Percentiles rank a stretch among this genome's conserved stretches.
phyloP scores from a whole-genome alignment of 2,113 vertebrate genomes.

The Dipodomys merriami region DNA sequence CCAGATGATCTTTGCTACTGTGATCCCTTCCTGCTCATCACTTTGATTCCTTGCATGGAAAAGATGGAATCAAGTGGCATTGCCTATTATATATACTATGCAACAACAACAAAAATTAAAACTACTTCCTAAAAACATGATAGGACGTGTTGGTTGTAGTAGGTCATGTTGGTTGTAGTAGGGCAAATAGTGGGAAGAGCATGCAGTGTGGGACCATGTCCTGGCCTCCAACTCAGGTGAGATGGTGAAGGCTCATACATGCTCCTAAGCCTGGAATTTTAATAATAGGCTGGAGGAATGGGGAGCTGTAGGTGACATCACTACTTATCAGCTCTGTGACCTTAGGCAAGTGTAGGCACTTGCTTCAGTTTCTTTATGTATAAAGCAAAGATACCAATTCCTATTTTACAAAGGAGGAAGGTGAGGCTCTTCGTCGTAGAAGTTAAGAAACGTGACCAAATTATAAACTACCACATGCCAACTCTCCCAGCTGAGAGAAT shows the following conservation, averaged over 20 bases:
- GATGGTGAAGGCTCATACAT: not conserved
- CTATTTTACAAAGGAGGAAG: not conserved
- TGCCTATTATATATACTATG: not conserved
- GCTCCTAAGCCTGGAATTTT: not conserved
- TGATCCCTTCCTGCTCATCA: not conserved
- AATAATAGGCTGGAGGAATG: not conserved
- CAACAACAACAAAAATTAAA: not conserved
- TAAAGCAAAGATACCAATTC: not conserved
- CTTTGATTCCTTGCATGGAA: not conserved
- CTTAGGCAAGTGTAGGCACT: not conserved
- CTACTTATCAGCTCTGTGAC: not conserved
- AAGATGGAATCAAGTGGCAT: not conserved
- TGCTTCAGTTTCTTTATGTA: conserved; percentile 45
- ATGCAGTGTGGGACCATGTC: not conserved
- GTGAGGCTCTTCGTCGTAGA: not conserved
- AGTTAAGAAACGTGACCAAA: not conserved
- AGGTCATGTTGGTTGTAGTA: too few relatives aligned
- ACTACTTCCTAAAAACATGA: not conserved
- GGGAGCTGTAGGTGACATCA: not conserved
- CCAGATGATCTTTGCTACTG: not conserved
- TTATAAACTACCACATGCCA: too few relatives aligned
- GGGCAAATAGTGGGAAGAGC: not conserved
- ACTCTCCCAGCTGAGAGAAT: too few relatives aligned
- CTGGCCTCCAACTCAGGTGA: not conserved
- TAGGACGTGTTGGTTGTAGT: too few relatives aligned